Percentiles rank a stretch among this genome's conserved stretches.
phyloP scores from a whole-genome alignment of 1,140 invertebrate species.

The Chrysoperla carnea region DNA sequence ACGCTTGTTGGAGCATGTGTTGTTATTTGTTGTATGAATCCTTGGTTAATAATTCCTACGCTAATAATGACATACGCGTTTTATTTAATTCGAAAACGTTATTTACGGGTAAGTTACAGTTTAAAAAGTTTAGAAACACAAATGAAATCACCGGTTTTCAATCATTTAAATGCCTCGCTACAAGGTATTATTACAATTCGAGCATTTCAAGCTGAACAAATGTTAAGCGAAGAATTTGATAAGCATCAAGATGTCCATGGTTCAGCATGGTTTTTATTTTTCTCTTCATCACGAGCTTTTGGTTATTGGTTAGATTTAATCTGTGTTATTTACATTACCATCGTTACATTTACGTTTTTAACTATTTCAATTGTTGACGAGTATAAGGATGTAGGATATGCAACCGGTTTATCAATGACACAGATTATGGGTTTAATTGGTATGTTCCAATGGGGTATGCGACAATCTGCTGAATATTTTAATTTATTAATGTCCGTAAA shows the following conservation, averaged over 20 bases:
- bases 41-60: conserved; percentile 44
- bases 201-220: conserved; percentile 20
- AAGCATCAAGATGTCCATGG: conserved; percentile 20
- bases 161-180: conserved; percentile 37
- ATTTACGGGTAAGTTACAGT: conserved; percentile 13
- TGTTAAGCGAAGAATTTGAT: conserved; percentile 21
- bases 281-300: conserved; percentile 34
- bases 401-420: conserved; percentile 56
- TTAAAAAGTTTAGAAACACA: conserved; percentile 32
- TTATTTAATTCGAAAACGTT: conserved; percentile 9
- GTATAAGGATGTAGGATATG: conserved; percentile 34
- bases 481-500: conserved; percentile 71
- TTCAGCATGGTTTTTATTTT: conserved; percentile 32
- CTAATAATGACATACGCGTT: conserved; percentile 27
- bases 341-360: conserved; percentile 20
- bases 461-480: conserved; percentile 66
- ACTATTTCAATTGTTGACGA: conserved; percentile 11
- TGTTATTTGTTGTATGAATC: conserved; percentile 55
- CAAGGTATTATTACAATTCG: conserved; percentile 20
- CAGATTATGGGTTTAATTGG: conserved; percentile 64
- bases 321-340: conserved; percentile 24
- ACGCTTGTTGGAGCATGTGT: conserved; percentile 32
- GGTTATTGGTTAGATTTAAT: conserved; percentile 50
- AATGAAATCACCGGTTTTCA: conserved; percentile 55
- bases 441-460: conserved; percentile 71